Evolutionary conservation across 2,113 vertebrate species (phyloP).

Genomic region (Corydoras sp.): DNA sequence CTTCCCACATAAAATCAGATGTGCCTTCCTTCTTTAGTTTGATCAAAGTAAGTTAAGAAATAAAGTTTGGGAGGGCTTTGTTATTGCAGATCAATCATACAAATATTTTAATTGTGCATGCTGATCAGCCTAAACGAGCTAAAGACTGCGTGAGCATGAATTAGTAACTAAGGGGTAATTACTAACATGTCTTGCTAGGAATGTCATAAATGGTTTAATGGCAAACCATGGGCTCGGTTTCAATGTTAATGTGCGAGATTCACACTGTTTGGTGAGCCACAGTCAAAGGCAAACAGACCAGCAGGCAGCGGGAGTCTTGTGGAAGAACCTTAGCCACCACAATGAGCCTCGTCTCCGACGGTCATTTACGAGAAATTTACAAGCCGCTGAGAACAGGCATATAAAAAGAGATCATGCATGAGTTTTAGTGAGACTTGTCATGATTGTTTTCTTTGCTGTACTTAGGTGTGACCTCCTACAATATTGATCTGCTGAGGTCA

Average conservation of each 20-base stretch:
- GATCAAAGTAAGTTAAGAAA: not conserved
- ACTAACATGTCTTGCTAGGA: too few relatives aligned
- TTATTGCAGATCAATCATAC: not conserved
- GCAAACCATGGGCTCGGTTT: conserved; percentile 2
- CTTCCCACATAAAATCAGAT: conserved; percentile 1
- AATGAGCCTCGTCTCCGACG: conserved; percentile 31
- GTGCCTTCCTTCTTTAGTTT: not conserved
- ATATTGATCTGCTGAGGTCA: conserved; percentile 11
- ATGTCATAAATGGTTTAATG: conserved; percentile 3
- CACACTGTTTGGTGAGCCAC: conserved; percentile 11
- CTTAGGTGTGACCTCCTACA: conserved; percentile 24
- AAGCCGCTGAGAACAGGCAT: conserved; percentile 24
- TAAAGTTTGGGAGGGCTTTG: conserved; percentile 6
- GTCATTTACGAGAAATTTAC: conserved; percentile 41
- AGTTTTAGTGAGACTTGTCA: conserved; percentile 13
- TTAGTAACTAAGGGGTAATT: not conserved
- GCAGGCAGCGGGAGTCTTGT: conserved; percentile 14
- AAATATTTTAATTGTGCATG: not conserved
- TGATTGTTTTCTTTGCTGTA: conserved; percentile 19
- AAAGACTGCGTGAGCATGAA: conserved; percentile 2
- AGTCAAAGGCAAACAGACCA: conserved; percentile 22
- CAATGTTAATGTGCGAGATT: conserved; percentile 19
- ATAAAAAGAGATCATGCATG: conserved; percentile 34
- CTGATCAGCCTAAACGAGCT: not conserved
- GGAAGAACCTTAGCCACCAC: conserved; percentile 26